These are phyloP conservation scores for Chelon labrosus DNA, from an alignment of 2,797 vertebrate genomes.

Conservation along the genomic window DNA sequence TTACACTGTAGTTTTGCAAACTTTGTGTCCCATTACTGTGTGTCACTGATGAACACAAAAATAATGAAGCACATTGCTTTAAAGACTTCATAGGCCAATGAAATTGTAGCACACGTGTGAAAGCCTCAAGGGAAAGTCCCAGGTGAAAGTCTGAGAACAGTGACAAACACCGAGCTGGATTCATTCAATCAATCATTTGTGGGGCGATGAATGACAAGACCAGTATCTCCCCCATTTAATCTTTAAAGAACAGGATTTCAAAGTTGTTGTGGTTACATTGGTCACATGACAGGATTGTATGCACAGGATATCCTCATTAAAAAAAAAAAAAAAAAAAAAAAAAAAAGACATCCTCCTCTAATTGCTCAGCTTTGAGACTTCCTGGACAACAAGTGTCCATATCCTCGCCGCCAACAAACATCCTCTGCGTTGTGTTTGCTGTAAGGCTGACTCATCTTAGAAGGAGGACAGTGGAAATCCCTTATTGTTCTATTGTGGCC, in stretches of 20 bases:
- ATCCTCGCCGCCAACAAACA: slow-evolving; percentile 71
- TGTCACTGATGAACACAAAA: too few species aligned
- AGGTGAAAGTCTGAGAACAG: background rate
- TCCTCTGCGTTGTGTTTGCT: slow-evolving; percentile 53
- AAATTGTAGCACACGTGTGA: background rate
- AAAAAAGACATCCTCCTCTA: slow-evolving; percentile 59
- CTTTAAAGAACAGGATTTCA: slow-evolving; percentile 13
- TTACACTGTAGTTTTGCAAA: too few species aligned
- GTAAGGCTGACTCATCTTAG: slow-evolving; percentile 49
- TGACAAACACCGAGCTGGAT: too few species aligned
- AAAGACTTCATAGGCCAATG: background rate
- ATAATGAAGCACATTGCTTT: too few species aligned
- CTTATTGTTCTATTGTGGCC: slow-evolving; percentile 30
- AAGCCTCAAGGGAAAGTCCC: background rate
- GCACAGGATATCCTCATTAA: slow-evolving; percentile 79
- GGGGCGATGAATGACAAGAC: background rate
- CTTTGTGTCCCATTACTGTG: too few species aligned
- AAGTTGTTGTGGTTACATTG: slow-evolving; percentile 27
- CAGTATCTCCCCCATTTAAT: slow-evolving; percentile 18
- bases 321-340: slow-evolving; percentile 54
- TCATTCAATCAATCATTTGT: background rate
- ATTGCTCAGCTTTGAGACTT: slow-evolving; percentile 70
- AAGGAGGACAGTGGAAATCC: slow-evolving; percentile 40
- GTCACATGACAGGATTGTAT: slow-evolving; percentile 63
- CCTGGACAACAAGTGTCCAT: slow-evolving; percentile 67